Evolutionary conservation across 1,140 invertebrate species (phyloP).

Genomic region (Antheraea pernyi): DNA sequence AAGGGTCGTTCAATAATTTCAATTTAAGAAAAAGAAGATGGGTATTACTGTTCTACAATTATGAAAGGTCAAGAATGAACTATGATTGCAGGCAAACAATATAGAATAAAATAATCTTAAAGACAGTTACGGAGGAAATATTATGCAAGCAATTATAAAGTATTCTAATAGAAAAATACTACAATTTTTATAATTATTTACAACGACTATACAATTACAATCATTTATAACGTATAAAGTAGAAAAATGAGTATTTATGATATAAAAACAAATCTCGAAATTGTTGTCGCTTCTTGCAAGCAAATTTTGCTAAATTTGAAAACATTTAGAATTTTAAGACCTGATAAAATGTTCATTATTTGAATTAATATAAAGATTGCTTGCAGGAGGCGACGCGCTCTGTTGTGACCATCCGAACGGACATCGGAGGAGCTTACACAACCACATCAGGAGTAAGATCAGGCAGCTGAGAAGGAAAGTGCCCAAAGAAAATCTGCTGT

Average conservation of each 20-base stretch:
- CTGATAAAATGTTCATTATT: conserved; percentile 23
- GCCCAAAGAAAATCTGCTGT: conserved; percentile 60
- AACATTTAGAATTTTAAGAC: background rate
- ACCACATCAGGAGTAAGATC: conserved; percentile 51
- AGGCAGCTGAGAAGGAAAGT: conserved; percentile 45
- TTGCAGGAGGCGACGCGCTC: conserved; percentile 72
- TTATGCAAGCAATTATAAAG: too few species aligned
- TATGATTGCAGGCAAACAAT: too few species aligned
- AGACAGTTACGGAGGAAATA: too few species aligned
- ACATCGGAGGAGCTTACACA: conserved; percentile 59
- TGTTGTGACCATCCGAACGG: conserved; percentile 65
- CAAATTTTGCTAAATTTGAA: conserved; percentile 38
- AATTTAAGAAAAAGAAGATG: too few species aligned
- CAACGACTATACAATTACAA: too few species aligned
- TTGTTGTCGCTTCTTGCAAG: conserved; percentile 41
- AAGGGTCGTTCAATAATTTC: too few species aligned
- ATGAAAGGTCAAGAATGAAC: too few species aligned
- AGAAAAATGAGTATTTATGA: background rate
- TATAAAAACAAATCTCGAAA: background rate
- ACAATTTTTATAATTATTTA: too few species aligned
- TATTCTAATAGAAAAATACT: too few species aligned
- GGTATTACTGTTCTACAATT: too few species aligned
- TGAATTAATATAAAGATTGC: conserved; percentile 53
- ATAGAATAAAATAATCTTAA: too few species aligned
- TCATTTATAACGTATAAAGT: too few species aligned